Conservation (phyloP, 2,113 vertebrate genomes). For the Propithecus coquereli region DNA sequence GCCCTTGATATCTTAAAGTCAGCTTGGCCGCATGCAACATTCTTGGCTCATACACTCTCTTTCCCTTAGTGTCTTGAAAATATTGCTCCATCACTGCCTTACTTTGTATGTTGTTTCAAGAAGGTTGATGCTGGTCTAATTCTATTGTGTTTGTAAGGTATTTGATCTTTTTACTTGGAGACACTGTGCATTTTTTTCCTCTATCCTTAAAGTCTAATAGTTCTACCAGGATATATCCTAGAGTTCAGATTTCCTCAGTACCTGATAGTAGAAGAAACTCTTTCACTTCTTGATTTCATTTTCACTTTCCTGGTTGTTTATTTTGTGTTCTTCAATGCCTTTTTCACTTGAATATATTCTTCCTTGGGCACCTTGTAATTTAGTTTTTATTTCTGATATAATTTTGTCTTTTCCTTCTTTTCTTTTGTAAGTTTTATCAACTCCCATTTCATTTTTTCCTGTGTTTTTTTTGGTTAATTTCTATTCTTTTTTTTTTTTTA, state of each 20-base stretch:
- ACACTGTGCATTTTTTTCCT: neutral
- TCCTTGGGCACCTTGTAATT: neutral
- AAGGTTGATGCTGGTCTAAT: neutral
- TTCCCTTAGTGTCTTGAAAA: neutral
- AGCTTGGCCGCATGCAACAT: neutral
- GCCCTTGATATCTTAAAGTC: neutral
- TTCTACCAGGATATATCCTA: neutral
- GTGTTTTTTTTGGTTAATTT: neutral
- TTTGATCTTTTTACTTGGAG: neutral
- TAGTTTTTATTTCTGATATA: neutral
- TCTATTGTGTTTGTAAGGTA: neutral
- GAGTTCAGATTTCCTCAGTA: neutral
- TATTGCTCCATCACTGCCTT: neutral
- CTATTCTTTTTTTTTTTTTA: neutral
- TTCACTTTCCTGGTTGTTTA: neutral
- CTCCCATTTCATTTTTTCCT: neutral
- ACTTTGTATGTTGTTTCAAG: neutral
- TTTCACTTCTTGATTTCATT: neutral
- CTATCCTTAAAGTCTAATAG: neutral
- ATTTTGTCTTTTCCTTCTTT: conserved; percentile 3
- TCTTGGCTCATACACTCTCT: neutral
- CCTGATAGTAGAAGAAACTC: neutral
- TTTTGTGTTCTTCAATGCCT: neutral
- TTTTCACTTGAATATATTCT: neutral
- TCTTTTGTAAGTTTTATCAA: conserved; percentile 10